Evolutionary conservation across 2,888 invertebrate species (phyloP).

Genomic region (Acronicta alni): DNA sequence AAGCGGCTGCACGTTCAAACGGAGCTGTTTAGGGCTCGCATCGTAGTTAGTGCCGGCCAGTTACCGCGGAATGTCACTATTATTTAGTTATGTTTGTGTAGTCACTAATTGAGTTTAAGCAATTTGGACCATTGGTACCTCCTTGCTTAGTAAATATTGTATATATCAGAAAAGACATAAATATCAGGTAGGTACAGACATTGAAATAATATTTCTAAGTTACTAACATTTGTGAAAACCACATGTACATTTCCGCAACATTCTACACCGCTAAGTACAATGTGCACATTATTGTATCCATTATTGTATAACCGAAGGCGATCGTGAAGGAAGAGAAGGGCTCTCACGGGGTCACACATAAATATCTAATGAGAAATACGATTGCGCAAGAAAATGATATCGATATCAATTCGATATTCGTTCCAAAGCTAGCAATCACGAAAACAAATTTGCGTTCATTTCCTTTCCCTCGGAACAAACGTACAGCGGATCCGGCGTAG

Average conservation of each 20-base stretch:
- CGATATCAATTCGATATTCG: slow-evolving; percentile 85
- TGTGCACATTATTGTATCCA: slow-evolving; percentile 45
- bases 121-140: not conserved
- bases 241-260: slow-evolving; percentile 6
- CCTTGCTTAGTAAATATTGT: too few relatives aligned
- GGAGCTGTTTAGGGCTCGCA: slow-evolving; percentile 70
- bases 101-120: slow-evolving; percentile 26
- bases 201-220: not conserved
- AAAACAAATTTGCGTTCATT: slow-evolving; percentile 89
- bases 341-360: slow-evolving; percentile 84
- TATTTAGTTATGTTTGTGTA: slow-evolving; percentile 46
- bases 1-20: slow-evolving; percentile 74
- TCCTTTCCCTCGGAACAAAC: slow-evolving; percentile 82
- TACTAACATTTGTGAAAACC: not conserved
- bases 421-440: slow-evolving; percentile 85
- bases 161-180: too few relatives aligned
- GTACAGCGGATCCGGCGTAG: slow-evolving; percentile 73
- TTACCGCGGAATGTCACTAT: slow-evolving; percentile 43
- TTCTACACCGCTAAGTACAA: slow-evolving; percentile 20
- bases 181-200: not conserved
- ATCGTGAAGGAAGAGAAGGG: slow-evolving; percentile 69
- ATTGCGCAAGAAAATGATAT: slow-evolving; percentile 84
- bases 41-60: slow-evolving; percentile 48
- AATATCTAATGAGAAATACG: slow-evolving; percentile 82
- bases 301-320: slow-evolving; percentile 56